A percentile compares a stretch with the other conserved stretches of the same genome.
These are phyloP conservation scores for Drosophila niveifrons DNA, from an alignment of 2,888 invertebrate genomes.

Conservation along the genomic window DNA sequence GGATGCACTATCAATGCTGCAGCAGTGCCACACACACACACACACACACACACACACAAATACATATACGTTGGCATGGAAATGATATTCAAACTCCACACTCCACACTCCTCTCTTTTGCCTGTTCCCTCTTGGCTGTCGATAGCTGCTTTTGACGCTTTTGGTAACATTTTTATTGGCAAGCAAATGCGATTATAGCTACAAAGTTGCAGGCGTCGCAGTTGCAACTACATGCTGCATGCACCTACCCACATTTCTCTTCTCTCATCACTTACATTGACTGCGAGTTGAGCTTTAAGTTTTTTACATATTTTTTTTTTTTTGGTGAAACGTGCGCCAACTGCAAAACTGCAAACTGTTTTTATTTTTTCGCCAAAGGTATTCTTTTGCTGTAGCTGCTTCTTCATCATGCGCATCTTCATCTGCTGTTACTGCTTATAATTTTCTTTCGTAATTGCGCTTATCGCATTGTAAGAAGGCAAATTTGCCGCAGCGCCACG, in stretches of 20 bases:
- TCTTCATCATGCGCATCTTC: neutral
- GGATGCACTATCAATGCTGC: conserved; percentile 42
- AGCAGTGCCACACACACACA: conserved; percentile 17
- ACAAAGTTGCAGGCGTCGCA: conserved; percentile 36
- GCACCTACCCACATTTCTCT: neutral
- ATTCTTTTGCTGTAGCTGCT: neutral
- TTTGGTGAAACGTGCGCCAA: conserved; percentile 37
- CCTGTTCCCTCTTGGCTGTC: conserved; percentile 11
- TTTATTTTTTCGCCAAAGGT: conserved; percentile 23
- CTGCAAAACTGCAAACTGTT: conserved; percentile 26
- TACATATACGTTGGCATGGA: conserved; percentile 8
- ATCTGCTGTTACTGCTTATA: conserved; percentile 20
- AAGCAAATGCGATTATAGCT: conserved; percentile 61
- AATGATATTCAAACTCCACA: conserved; percentile 36
- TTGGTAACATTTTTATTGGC: conserved; percentile 65
- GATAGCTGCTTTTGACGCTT: conserved; percentile 45
- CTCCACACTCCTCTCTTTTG: neutral
- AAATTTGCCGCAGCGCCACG: conserved; percentile 67
- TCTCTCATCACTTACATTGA: neutral
- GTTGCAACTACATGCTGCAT: neutral
- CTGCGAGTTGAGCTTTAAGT: conserved; percentile 5
- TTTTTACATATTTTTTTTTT: conserved; percentile 2
- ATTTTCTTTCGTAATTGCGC: conserved; percentile 66
- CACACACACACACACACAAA: conserved; percentile 11
- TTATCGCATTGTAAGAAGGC: conserved; percentile 75